Evolutionary conservation across 2,113 vertebrate species (phyloP).

Genomic region (Eidolon helvum): DNA sequence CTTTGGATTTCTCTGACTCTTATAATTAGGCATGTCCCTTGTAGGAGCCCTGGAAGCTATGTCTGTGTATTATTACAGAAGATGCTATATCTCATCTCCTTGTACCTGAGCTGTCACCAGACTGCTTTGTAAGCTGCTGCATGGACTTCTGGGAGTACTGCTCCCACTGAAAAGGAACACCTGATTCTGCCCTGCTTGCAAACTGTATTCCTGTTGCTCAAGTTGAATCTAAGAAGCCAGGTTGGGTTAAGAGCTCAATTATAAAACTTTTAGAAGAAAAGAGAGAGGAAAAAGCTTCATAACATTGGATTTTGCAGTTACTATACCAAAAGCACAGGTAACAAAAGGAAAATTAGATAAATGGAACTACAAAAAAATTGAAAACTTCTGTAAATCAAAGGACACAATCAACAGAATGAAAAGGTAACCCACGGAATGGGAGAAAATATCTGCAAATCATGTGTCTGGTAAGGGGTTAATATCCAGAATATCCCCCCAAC

Average conservation of each 20-base stretch:
- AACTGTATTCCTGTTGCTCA: neutral
- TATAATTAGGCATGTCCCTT: neutral
- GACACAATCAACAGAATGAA: neutral
- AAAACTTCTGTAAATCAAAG: neutral
- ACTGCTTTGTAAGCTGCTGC: neutral
- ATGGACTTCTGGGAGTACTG: neutral
- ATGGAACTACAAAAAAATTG: neutral
- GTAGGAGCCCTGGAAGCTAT: neutral
- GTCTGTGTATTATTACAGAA: neutral
- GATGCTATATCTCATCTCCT: neutral
- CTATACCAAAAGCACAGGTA: neutral
- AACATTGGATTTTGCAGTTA: neutral
- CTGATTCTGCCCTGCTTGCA: neutral
- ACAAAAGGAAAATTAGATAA: neutral
- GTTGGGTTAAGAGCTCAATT: neutral
- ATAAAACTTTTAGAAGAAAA: neutral
- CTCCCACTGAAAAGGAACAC: neutral
- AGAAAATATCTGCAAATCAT: constrained; percentile 18
- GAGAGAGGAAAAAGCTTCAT: neutral
- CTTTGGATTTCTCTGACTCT: neutral
- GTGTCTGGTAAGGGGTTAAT: neutral
- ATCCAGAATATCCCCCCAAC: neutral
- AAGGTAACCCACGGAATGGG: neutral
- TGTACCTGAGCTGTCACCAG: neutral
- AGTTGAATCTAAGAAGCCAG: neutral